Conservation (phyloP, 2,797 vertebrate genomes). For the Heteromormyrus szaboi region DNA sequence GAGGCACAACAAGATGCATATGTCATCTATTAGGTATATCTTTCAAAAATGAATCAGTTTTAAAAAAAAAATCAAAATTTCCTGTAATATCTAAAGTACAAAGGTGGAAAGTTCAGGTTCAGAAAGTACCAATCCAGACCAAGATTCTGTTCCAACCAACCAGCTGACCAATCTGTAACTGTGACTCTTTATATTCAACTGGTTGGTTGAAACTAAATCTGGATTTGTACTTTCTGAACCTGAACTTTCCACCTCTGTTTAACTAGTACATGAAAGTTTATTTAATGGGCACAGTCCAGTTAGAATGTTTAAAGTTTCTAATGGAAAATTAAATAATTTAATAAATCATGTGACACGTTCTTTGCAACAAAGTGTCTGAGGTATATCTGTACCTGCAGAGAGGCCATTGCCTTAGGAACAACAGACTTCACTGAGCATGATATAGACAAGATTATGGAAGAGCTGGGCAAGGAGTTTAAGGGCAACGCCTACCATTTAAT, state of each 20-base stretch:
- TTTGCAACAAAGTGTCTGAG: background rate
- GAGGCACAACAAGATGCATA: background rate
- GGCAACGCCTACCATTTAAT: constrained; percentile 81
- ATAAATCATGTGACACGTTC: background rate
- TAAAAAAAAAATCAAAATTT: no score
- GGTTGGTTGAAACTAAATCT: background rate
- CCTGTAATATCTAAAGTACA: background rate
- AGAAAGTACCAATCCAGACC: background rate
- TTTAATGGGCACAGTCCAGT: background rate
- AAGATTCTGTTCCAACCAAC: background rate
- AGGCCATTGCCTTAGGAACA: constrained; percentile 85
- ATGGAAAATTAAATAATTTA: background rate
- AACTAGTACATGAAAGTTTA: background rate
- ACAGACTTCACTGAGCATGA: constrained; percentile 87
- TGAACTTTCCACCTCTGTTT: background rate
- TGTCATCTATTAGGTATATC: background rate
- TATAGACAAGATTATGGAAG: constrained; percentile 87
- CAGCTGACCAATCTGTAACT: no score
- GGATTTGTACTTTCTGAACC: background rate
- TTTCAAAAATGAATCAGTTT: background rate
- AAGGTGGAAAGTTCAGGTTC: background rate
- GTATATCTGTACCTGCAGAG: constrained; percentile 52
- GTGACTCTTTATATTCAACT: background rate
- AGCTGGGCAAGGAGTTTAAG: constrained; percentile 83
- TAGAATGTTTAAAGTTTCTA: background rate